Conservation (phyloP, 2,113 vertebrate genomes). For the Phalacrocorax aristotelis region DNA sequence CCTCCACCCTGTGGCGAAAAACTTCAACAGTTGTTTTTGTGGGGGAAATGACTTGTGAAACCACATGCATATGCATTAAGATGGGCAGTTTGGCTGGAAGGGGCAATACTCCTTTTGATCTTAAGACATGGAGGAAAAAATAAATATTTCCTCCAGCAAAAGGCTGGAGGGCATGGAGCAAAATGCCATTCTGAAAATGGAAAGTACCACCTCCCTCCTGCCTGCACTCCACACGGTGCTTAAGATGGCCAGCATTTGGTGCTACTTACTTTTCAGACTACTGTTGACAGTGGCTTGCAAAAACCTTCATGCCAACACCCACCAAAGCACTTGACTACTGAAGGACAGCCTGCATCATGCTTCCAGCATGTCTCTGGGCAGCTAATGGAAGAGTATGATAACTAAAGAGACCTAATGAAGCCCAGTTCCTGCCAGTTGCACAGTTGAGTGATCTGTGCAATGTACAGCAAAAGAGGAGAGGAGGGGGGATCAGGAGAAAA, state of each 20-base stretch:
- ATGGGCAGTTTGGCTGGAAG: neutral
- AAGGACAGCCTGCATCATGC: neutral
- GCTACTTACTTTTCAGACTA: neutral
- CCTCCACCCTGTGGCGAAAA: neutral
- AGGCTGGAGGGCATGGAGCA: neutral
- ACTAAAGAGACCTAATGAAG: neutral
- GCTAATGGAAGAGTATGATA: neutral
- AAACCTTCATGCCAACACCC: neutral
- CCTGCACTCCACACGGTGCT: fast-evolving
- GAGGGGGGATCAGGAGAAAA: neutral
- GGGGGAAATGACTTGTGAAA: neutral
- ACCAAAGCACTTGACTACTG: neutral
- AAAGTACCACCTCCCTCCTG: neutral
- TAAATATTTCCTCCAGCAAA: neutral
- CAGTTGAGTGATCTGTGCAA: neutral
- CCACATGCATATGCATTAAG: neutral
- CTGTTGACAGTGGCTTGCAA: fast-evolving
- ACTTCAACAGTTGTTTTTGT: neutral
- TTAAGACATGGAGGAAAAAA: neutral
- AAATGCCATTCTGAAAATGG: neutral
- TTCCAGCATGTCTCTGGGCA: neutral
- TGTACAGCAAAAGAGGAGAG: neutral
- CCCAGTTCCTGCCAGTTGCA: neutral
- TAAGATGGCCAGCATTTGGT: neutral
- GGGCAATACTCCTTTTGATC: neutral